These are phyloP conservation scores for Eristalis pertinax DNA, from an alignment of 2,888 invertebrate genomes.

Conservation along the genomic window DNA sequence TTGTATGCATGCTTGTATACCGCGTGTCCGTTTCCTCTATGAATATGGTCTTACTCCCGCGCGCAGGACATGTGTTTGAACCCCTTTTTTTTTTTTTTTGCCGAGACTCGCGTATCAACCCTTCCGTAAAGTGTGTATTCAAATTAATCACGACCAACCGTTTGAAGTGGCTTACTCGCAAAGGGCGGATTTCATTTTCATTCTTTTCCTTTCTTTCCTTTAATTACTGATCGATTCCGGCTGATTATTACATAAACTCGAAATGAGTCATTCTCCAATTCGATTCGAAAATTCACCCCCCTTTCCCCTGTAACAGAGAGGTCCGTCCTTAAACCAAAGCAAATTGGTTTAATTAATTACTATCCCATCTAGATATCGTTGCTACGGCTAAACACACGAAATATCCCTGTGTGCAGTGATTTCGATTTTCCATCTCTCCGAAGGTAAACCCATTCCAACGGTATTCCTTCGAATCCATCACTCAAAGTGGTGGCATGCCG, in stretches of 20 bases:
- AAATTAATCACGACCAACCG: conserved; percentile 34
- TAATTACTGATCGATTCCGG: conserved; percentile 52
- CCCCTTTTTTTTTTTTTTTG: conserved; percentile 39
- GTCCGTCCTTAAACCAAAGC: conserved; percentile 78
- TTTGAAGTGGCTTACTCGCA: conserved; percentile 24
- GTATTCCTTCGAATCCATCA: conserved; percentile 47
- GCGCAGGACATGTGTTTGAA: conserved; percentile 20
- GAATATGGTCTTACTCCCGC: neutral
- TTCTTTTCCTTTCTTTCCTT: conserved; percentile 19
- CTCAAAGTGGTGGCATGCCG: conserved; percentile 45
- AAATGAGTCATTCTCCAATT: conserved; percentile 6
- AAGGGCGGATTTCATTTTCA: neutral
- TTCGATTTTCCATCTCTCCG: conserved; percentile 6
- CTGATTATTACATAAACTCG: conserved; percentile 7
- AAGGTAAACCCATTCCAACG: conserved; percentile 31
- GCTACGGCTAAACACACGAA: conserved; percentile 8
- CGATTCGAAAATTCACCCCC: neutral
- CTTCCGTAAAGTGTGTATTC: conserved; percentile 35
- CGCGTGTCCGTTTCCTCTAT: conserved; percentile 17
- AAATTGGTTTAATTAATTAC: conserved; percentile 82
- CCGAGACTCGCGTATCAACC: conserved; percentile 28
- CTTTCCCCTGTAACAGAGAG: neutral
- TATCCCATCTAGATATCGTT: conserved; percentile 80
- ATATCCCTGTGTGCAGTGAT: conserved; percentile 38
- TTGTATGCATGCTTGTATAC: conserved; percentile 10